Evolutionary conservation across 2,797 vertebrate genomes (phyloP).

Genomic region (Aplochiton taeniatus): DNA sequence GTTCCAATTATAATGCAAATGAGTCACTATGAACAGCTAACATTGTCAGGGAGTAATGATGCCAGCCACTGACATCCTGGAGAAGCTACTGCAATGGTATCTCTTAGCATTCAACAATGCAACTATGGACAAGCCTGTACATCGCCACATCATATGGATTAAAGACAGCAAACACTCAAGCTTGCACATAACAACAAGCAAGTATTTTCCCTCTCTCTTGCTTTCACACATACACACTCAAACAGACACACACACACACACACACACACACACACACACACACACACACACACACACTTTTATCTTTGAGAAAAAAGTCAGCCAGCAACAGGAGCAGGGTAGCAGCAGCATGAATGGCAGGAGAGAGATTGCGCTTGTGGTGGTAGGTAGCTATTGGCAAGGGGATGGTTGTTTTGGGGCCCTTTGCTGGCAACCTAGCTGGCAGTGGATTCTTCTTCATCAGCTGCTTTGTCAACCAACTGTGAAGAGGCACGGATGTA

Average conservation of each 20-base stretch:
- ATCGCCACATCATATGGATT: too few relatives aligned
- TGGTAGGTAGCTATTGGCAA: conserved; percentile 12
- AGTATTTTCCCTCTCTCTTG: too few relatives aligned
- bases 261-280: conserved; percentile 4
- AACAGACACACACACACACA: not conserved
- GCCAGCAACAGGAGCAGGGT: not conserved
- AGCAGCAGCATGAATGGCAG: conserved; percentile 2
- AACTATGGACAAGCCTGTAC: too few relatives aligned
- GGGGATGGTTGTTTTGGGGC: conserved; percentile 11
- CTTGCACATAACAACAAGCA: too few relatives aligned
- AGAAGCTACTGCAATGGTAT: too few relatives aligned
- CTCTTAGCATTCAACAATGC: too few relatives aligned
- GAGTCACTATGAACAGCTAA: too few relatives aligned
- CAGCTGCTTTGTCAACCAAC: conserved; percentile 16
- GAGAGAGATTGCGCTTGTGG: conserved; percentile 3
- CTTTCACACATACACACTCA: too few relatives aligned
- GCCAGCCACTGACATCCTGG: too few relatives aligned
- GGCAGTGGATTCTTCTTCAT: conserved; percentile 26
- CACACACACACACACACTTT: not conserved
- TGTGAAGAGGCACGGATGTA: conserved; percentile 11
- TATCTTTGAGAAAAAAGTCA: not conserved
- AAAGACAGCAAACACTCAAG: too few relatives aligned
- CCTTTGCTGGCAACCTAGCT: conserved; percentile 5
- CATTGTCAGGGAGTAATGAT: too few relatives aligned
- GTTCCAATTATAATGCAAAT: too few relatives aligned